Evolutionary conservation across 2,797 vertebrate genomes (phyloP), one percentile per base, ranked within the genome.

Genomic region (Borostomias antarcticus): DNA sequence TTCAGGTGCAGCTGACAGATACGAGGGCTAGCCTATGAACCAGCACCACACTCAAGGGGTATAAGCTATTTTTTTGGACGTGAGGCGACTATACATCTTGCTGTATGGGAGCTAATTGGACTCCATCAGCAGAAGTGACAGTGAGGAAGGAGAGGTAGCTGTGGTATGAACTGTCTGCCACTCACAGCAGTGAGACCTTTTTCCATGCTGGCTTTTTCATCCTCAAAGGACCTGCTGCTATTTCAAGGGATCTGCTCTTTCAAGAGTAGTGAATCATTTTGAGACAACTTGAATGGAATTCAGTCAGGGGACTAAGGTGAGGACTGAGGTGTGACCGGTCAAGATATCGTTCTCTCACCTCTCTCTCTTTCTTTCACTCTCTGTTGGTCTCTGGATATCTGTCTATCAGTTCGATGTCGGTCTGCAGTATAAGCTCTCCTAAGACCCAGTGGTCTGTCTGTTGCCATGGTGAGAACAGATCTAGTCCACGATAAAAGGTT

Each of bases 1-100:
- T 94, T 94, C 70, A 94, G 66, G 72, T 50, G 37, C 56, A 58
- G 73, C 79, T 90, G 87, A 91, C 87, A 89, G 89, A 87, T 88
- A 86, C 82, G 77, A 80, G 73, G 76, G 74, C 68, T 60, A 65
- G 78, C 82, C 70, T 81, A 79, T 81, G 80, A 83, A 66, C 79
- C 72, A 80, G 76, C 72, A 56, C 72, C 78, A 73, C 72, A 61
- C 47, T 40, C 52, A 64, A 52, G 63, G 45, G 66, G 59, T 50
- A 4, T 40, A 48, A 73, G 64, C 73, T 58, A 62, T 53, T 63
- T 51, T 52, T 58, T 81, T 68, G 4, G 13, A 62, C 71, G 62
- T 66, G 64, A 29, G 45, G 59, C 59, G 54, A 58, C 61, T 13
- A 54, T 26, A 40, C 35, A 62, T 5, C 32, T 26, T 52, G 8